These are phyloP conservation scores for Synergus umbraculus DNA, from an alignment of 2,888 invertebrate species.

Conservation along the genomic window DNA sequence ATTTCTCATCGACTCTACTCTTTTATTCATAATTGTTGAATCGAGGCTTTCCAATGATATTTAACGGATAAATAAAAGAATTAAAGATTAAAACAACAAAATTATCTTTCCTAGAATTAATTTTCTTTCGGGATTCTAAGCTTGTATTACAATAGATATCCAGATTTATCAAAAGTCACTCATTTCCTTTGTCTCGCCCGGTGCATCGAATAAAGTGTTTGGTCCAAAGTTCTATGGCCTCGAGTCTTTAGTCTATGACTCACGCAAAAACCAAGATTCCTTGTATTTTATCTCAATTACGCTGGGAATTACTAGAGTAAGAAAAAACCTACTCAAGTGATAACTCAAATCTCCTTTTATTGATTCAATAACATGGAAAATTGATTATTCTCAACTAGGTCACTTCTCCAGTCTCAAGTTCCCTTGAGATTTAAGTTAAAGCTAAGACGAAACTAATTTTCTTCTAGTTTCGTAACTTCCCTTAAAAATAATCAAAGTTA, in stretches of 20 bases:
- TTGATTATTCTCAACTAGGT: background rate
- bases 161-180: constrained; percentile 23
- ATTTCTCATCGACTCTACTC: background rate
- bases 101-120: constrained; percentile 25
- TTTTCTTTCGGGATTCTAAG: constrained; percentile 49
- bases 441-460: constrained; percentile 1
- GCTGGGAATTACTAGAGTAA: background rate
- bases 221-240: constrained; percentile 54
- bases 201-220: constrained; percentile 47
- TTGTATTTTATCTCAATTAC: background rate
- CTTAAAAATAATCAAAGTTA: constrained; percentile 4
- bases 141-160: constrained; percentile 3
- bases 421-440: background rate
- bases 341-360: background rate
- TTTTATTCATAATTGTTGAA: background rate
- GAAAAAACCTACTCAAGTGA: background rate
- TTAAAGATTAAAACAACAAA: constrained; percentile 22
- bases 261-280: constrained; percentile 23
- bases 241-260: constrained; percentile 28
- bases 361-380: background rate
- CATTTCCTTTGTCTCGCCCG: constrained; percentile 54
- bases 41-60: background rate
- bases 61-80: background rate
- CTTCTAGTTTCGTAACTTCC: constrained; percentile 14
- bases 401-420: background rate